Evolutionary conservation across 2,113 vertebrate genomes (phyloP).

Genomic region (Bubo bubo): DNA sequence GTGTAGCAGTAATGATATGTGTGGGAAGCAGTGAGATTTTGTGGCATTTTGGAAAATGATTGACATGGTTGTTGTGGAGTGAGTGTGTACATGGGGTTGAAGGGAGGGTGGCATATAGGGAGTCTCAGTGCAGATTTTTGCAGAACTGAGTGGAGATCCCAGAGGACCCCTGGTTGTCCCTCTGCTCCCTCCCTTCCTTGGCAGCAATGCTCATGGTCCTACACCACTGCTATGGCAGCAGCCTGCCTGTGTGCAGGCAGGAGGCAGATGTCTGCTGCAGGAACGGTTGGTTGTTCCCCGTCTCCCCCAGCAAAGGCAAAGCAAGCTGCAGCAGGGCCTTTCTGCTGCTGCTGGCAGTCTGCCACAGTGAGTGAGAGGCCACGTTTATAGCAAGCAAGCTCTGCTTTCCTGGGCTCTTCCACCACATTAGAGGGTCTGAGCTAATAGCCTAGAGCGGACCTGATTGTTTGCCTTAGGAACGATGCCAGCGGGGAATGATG

Average conservation of each 20-base stretch:
- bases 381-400: neutral
- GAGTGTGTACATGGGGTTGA: neutral
- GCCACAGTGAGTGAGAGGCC: neutral
- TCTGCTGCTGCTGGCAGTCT: neutral
- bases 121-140: neutral
- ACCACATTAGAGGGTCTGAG: neutral
- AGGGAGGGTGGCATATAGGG: neutral
- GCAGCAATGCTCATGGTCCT: neutral
- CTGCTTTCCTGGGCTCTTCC: neutral
- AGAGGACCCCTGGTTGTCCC: neutral
- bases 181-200: too few species aligned
- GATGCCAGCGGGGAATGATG: accelerated
- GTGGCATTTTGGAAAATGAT: neutral
- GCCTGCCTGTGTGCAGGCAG: neutral
- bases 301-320: neutral
- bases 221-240: accelerated
- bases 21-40: neutral
- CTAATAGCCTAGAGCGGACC: accelerated
- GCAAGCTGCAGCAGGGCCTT: neutral
- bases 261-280: neutral
- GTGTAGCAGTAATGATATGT: neutral
- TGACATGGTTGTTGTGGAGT: too few species aligned
- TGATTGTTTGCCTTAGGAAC: neutral
- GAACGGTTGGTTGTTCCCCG: accelerated
- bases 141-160: neutral